phyloP scores from a whole-genome alignment of 2,113 vertebrate species.

The Colius striatus region DNA sequence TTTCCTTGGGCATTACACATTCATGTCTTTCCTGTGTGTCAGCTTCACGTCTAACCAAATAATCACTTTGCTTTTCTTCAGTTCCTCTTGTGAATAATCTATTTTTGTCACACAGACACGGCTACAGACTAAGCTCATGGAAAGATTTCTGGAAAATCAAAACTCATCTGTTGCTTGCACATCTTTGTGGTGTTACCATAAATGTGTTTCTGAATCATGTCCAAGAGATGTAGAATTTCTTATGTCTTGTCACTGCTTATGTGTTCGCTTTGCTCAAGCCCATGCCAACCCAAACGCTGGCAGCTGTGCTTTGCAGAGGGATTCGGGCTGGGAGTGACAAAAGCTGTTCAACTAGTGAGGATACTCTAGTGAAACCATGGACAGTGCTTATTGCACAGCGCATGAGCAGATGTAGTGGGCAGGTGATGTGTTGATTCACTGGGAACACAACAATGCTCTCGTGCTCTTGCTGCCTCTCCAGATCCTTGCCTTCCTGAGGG shows the following conservation, averaged over 20 bases:
- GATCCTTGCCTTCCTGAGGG: neutral
- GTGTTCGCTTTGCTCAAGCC: neutral
- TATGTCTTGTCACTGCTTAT: neutral
- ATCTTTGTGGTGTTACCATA: neutral
- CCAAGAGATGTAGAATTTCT: neutral
- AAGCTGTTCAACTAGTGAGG: neutral
- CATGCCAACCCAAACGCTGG: neutral
- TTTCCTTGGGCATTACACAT: neutral
- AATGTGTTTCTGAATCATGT: neutral
- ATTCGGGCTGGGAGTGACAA: neutral
- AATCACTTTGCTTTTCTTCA: neutral
- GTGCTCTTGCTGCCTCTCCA: neutral
- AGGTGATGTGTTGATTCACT: neutral
- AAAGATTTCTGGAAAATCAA: neutral
- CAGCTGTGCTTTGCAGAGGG: neutral
- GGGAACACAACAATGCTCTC: neutral
- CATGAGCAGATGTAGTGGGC: rapidly evolving
- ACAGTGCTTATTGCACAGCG: neutral
- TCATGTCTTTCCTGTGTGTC: neutral
- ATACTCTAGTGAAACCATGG: neutral
- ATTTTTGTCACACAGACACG: neutral
- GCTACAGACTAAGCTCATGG: neutral
- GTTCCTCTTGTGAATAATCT: neutral
- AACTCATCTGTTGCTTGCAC: neutral
- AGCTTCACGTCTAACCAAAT: neutral